phyloP scores from a whole-genome alignment of 2,888 invertebrate genomes.

The Cheilosia impressa region DNA sequence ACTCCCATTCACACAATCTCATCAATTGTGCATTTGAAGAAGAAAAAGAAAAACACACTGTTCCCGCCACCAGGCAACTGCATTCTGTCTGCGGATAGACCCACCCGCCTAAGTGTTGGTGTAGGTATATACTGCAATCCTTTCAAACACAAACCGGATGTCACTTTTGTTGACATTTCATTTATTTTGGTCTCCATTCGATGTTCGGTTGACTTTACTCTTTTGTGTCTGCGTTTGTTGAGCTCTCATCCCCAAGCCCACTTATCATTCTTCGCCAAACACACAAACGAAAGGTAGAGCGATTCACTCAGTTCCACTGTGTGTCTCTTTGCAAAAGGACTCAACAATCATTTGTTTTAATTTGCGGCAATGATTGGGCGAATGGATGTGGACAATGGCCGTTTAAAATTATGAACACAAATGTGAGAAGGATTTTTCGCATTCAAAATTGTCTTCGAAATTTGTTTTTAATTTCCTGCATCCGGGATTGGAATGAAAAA shows the following conservation, averaged over 20 bases:
- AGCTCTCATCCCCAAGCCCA: slow-evolving; percentile 50
- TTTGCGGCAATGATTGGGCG: slow-evolving; percentile 62
- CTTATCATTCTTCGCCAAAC: slow-evolving; percentile 40
- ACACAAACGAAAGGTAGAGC: slow-evolving; percentile 24
- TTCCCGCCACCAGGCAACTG: slow-evolving; percentile 16
- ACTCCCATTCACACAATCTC: slow-evolving; percentile 42
- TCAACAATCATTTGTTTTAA: slow-evolving; percentile 65
- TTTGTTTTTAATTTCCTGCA: not conserved
- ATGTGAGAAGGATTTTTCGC: not conserved
- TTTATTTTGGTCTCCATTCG: slow-evolving; percentile 68
- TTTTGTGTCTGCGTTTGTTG: slow-evolving; percentile 64
- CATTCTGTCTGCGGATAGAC: slow-evolving; percentile 32
- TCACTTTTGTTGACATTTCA: slow-evolving; percentile 74
- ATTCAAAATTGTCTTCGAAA: slow-evolving; percentile 54
- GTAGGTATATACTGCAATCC: slow-evolving; percentile 42
- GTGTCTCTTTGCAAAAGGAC: slow-evolving; percentile 2
- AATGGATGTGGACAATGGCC: slow-evolving; percentile 47
- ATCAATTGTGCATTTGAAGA: slow-evolving; percentile 59
- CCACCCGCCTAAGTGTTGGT: slow-evolving; percentile 17
- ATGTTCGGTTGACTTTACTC: slow-evolving; percentile 62
- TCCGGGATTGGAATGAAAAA: no score
- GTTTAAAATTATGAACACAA: slow-evolving; percentile 5
- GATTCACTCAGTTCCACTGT: not conserved
- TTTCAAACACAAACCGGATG: slow-evolving; percentile 70
- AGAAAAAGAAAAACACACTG: slow-evolving; percentile 6